Conservation (phyloP, 2,797 vertebrate genomes). For the Pangasius djambal region DNA sequence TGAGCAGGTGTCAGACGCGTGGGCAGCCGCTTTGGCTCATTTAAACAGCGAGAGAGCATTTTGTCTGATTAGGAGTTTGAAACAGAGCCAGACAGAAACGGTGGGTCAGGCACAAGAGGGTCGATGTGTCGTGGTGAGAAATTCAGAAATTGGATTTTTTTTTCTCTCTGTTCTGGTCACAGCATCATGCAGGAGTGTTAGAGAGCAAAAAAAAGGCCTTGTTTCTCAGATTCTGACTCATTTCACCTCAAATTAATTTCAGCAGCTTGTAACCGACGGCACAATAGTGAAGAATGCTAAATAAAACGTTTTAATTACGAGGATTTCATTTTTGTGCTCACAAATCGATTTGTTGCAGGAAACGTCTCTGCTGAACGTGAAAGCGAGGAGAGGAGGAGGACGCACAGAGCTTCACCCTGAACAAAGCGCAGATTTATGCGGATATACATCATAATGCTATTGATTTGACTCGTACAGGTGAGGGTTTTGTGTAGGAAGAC, state of each 20-base stretch:
- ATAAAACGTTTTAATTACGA: neutral
- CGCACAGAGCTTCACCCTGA: neutral
- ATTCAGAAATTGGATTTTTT: conserved; percentile 1
- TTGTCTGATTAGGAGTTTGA: conserved; percentile 29
- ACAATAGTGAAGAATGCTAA: neutral
- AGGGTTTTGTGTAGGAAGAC: neutral
- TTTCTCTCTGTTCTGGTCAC: neutral
- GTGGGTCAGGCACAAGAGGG: neutral
- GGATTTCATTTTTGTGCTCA: neutral
- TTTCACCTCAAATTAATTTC: neutral
- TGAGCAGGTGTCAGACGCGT: conserved; percentile 12
- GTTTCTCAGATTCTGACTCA: neutral
- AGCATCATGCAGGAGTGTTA: neutral
- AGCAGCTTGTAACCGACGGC: neutral
- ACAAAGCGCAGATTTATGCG: neutral
- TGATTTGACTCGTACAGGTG: neutral
- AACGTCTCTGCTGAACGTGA: neutral
- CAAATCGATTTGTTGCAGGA: neutral
- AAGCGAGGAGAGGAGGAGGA: neutral
- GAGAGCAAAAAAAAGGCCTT: neutral
- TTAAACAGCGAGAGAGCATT: conserved; percentile 5
- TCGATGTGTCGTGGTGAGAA: neutral
- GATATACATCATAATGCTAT: neutral
- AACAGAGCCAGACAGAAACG: conserved; percentile 11
- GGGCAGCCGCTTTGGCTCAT: neutral